Conservation (phyloP, 1,140 invertebrate genomes). For the Tetranychus cinnabarinus region DNA sequence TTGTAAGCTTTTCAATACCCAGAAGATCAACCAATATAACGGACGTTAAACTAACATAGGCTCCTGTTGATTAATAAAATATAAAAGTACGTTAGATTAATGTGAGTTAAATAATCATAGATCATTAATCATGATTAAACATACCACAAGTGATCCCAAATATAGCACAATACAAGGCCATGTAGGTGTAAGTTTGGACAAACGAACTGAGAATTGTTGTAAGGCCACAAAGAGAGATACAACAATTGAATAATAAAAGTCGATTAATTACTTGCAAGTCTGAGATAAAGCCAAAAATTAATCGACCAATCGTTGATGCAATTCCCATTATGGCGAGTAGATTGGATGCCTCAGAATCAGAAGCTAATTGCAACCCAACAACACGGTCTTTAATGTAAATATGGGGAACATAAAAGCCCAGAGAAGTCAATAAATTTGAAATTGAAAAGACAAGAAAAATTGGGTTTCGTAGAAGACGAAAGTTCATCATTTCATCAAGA, state of each 20-base stretch:
- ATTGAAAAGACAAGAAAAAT: slow-evolving; percentile 71
- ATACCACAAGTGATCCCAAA: slow-evolving; percentile 57
- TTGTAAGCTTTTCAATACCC: slow-evolving; percentile 21
- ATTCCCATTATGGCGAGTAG: slow-evolving; percentile 55
- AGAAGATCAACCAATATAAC: slow-evolving; percentile 17
- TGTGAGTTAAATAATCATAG: no score
- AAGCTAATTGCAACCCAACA: slow-evolving; percentile 28
- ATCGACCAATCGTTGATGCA: slow-evolving; percentile 62
- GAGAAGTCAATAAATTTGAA: slow-evolving; percentile 83
- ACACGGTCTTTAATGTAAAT: slow-evolving; percentile 48
- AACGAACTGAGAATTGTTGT: slow-evolving; percentile 46
- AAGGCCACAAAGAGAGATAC: slow-evolving; percentile 43
- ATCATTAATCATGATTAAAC: background rate
- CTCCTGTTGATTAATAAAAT: slow-evolving; percentile 16
- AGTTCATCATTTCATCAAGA: slow-evolving; percentile 56
- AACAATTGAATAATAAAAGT: slow-evolving; percentile 61
- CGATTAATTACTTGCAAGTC: slow-evolving; percentile 70
- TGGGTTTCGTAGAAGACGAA: slow-evolving; percentile 52
- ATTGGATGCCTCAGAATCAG: slow-evolving; percentile 30
- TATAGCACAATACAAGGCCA: slow-evolving; percentile 47
- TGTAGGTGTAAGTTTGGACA: slow-evolving; percentile 37
- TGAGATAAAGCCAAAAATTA: slow-evolving; percentile 55
- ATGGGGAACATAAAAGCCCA: slow-evolving; percentile 88
- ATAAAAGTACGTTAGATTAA: background rate
- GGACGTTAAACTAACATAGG: slow-evolving; percentile 25